These are phyloP conservation scores for Rhea americana DNA, from an alignment of 2,113 vertebrate genomes.

Conservation along the genomic window DNA sequence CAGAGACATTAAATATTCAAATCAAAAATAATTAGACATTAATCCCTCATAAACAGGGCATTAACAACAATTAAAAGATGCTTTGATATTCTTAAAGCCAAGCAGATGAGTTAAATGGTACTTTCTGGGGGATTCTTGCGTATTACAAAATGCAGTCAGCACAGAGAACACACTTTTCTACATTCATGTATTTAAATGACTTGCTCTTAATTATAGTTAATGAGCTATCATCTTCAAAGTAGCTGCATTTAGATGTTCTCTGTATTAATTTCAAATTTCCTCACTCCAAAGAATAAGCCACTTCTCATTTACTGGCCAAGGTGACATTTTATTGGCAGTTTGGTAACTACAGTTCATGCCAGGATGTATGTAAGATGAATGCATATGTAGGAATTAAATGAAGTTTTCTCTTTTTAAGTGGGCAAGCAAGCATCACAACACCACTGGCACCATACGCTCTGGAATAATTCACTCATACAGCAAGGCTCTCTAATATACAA, in stretches of 20 bases:
- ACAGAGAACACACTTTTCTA: neutral
- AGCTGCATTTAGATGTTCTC: neutral
- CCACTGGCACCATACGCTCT: neutral
- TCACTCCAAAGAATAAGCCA: neutral
- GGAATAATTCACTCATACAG: neutral
- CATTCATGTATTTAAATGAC: neutral
- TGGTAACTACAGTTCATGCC: neutral
- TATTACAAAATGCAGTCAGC: neutral
- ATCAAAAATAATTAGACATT: constrained; percentile 31
- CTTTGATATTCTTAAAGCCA: constrained; percentile 2
- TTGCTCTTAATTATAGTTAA: constrained; percentile 43
- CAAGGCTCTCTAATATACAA: constrained; percentile 7
- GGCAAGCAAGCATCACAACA: neutral
- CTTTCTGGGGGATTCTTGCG: neutral
- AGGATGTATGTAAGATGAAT: neutral
- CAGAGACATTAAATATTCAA: constrained; percentile 22
- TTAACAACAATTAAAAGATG: constrained; percentile 34
- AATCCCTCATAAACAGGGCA: constrained; percentile 27
- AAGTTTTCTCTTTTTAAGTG: neutral
- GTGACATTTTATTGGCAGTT: constrained; percentile 1
- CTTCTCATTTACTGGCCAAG: neutral
- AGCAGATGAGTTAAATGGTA: constrained; percentile 6
- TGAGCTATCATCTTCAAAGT: constrained; percentile 22
- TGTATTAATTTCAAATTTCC: neutral
- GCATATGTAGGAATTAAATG: constrained; percentile 7